Base-by-base conservation (phyloP, 2,113 vertebrate genomes). In the Morone saxatilis region DNA sequence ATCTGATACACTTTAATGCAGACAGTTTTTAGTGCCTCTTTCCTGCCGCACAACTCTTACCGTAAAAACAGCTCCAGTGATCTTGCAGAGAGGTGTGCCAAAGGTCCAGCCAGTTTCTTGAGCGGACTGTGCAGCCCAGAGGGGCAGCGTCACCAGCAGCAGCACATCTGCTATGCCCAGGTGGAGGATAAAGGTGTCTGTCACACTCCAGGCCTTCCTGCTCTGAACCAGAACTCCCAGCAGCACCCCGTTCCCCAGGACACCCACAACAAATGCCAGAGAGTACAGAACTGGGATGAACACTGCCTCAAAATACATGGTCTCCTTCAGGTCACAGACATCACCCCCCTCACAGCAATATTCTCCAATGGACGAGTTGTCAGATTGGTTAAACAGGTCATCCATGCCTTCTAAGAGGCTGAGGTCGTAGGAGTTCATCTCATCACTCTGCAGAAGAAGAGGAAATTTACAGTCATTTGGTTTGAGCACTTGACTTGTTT, bases 131-230 rank as follows among this genome's bases (percentile, higher is more conserved):
- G 41, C 93, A 0, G 97, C 95, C 96, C 95, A 97, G 38, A 97
- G 76, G 0, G 97, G 97, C 41, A 98, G 90, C 0, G 97, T 97
- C 48, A 96, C 1, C 76, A 98, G 93, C 76, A 98, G 92, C 71
- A 98, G 89, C 0, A 91, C 11, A 1, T 98, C 97, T 0, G 97
- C 95, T 13, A 97, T 38, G 0, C 95, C 94, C 91, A 98, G 92
- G 88, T 98, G 94, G 3, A 98, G 87, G 84, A 98, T 95, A 78
- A 97, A 98, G 54, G 92, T 95, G 76, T 98, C 97, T 0, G 97
- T 97, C 54, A 96, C 95, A 4, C 94, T 96, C 93, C 96, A 95
- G 45, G 36, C 45, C 0, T 17, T 81, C 10, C 89, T 92, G 80
- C 94, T 95, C 61, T 86, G 90, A 78, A 93, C 78, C 81, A 97